Evolutionary conservation across 2,797 vertebrate species (phyloP).

Genomic region (Hydrocynus forskahlii): DNA sequence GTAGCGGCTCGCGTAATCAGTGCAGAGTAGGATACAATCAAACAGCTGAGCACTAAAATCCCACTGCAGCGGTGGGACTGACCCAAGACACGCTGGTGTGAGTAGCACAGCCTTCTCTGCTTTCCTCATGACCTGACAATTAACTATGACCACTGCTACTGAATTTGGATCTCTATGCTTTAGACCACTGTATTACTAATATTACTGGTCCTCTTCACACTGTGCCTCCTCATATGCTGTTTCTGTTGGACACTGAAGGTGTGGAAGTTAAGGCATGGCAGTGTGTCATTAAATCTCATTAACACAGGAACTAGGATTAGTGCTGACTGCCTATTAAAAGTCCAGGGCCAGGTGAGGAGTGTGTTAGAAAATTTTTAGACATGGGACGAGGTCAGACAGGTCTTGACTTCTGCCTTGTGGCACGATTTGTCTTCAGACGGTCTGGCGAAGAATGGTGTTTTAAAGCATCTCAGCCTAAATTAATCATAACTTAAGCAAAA

Average conservation of each 20-base stretch:
- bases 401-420: slow-evolving; percentile 3
- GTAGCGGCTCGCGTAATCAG: background rate
- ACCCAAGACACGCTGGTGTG: slow-evolving; percentile 1
- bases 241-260: background rate
- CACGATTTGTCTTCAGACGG: background rate
- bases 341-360: background rate
- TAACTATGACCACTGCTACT: background rate
- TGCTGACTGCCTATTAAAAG: background rate
- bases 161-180: background rate
- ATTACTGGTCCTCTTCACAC: background rate
- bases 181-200: background rate
- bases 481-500: background rate
- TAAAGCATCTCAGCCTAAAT: background rate
- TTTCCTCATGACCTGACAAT: background rate
- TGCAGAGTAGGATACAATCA: background rate
- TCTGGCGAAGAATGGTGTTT: background rate
- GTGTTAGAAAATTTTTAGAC: background rate
- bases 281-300: slow-evolving; percentile 9
- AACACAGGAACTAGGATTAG: background rate
- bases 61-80: background rate
- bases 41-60: slow-evolving; percentile 5
- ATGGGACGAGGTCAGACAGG: slow-evolving; percentile 13
- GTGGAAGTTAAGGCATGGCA: background rate
- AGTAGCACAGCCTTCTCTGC: slow-evolving; percentile 16
- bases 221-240: background rate